Evolutionary conservation across 2,888 invertebrate genomes (phyloP), one percentile per base, ranked within the genome.

Genomic region (Ganaspis brasiliensis): DNA sequence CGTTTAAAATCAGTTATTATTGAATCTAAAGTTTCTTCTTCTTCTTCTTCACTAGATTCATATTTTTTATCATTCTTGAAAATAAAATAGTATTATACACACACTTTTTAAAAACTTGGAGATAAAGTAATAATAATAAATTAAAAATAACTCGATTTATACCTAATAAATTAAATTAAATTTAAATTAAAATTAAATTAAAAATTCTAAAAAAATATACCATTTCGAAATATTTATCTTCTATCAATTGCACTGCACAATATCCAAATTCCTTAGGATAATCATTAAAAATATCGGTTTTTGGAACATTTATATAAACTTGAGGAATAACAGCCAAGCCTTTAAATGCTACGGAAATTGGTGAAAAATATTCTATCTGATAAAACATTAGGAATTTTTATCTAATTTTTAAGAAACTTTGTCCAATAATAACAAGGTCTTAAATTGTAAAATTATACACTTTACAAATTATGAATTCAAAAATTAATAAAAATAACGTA

Each of bases 291-390:
- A 91, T 85, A 59, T 89, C 86, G 12, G 92, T 91, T 78, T 93
- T 92, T 10, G 92, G 92, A 24, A 94, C 85, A 57, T 90, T 90
- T 31, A 94, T 86, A 85, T 93, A 93, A 37, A 94, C 88, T 92
- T 95, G 95, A 2, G 94, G 93, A 77, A 94, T 92, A 2, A 93
- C 93, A 12, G 93, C 94, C 90, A 93, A 93, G 40, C 94, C 95
- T 81, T 90, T 92, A 3, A 94, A 92, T 77, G 92, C 92, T 59
- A 95, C 92, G 0, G 91, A 88, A 61, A 93, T 87, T n/a, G 93
- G 92, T 24, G 40, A 9, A 12, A 3, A 14, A n/a, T n/a, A 3
- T 45, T 67, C 61, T 40, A 45, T 24, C 67, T 67, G 8, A 21
- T 16, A 40, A 21, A 21, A 1, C 6, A 12, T 21, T n/a, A 8